phyloP scores from a whole-genome alignment of 2,888 invertebrate genomes.

The Scrobipalpa costella region DNA sequence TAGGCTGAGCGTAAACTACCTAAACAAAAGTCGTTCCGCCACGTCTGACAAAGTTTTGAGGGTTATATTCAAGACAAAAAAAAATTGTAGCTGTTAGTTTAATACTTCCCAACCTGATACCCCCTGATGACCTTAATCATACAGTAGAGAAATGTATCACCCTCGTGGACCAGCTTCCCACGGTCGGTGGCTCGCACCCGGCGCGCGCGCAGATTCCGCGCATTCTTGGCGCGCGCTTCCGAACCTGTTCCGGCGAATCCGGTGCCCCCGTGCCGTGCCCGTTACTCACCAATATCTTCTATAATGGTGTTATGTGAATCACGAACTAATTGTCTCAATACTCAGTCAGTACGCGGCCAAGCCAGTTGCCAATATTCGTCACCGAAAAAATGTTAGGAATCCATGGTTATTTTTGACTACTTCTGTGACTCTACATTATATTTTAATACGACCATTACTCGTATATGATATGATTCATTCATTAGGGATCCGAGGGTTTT shows the following conservation, averaged over 20 bases:
- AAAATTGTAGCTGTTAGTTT: too few species aligned
- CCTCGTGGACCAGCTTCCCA: slow-evolving; percentile 17
- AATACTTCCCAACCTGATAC: too few species aligned
- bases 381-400: slow-evolving; percentile 5
- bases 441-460: too few species aligned
- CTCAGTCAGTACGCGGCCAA: slow-evolving; percentile 17
- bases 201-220: slow-evolving; percentile 28
- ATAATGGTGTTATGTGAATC: slow-evolving; percentile 26
- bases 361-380: slow-evolving; percentile 15
- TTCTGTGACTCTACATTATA: background rate
- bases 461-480: too few species aligned
- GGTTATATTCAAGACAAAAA: too few species aligned
- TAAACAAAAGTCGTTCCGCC: too few species aligned
- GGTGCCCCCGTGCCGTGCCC: background rate
- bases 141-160: background rate
- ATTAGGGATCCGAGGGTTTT: too few species aligned
- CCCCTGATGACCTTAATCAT: background rate
- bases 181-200: slow-evolving; percentile 9
- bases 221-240: slow-evolving; percentile 32
- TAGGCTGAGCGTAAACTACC: too few species aligned
- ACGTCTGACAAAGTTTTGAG: too few species aligned
- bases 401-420: background rate
- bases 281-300: slow-evolving; percentile 19
- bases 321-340: slow-evolving; percentile 24
- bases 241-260: slow-evolving; percentile 27